Percentiles rank a stretch among this genome's conserved stretches.
These are phyloP conservation scores for Meloidogyne chitwoodi DNA, from an alignment of 1,140 invertebrate genomes.

Conservation along the genomic window DNA sequence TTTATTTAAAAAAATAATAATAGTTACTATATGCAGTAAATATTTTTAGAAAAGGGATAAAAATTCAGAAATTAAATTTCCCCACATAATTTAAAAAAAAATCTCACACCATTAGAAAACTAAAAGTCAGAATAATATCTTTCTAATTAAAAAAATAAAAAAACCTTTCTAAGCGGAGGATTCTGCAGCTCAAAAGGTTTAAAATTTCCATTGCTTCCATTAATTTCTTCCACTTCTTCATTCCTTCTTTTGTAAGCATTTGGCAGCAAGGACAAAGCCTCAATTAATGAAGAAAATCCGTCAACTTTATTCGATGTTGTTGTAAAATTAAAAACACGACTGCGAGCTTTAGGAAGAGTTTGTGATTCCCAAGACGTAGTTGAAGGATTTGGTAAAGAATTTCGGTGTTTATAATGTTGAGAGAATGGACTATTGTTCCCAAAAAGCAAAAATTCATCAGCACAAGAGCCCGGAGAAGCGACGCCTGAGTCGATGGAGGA, in stretches of 20 bases:
- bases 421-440: background rate
- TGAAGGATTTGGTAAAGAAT: background rate
- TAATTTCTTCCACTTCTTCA: background rate
- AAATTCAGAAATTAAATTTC: too few relatives aligned
- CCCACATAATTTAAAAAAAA: too few relatives aligned
- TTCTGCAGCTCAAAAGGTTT: slow-evolving; percentile 4
- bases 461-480: slow-evolving; percentile 8
- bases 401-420: background rate
- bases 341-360: slow-evolving; percentile 9
- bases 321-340: slow-evolving; percentile 8
- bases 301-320: background rate
- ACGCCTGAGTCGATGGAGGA: slow-evolving; percentile 24
- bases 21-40: too few relatives aligned
- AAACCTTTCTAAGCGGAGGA: slow-evolving; percentile 13
- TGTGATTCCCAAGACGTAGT: background rate
- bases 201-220: background rate
- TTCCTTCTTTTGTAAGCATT: background rate
- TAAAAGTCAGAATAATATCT: too few relatives aligned
- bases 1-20: too few relatives aligned
- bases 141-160: background rate
- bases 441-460: slow-evolving; percentile 8
- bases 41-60: too few relatives aligned
- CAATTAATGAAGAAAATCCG: slow-evolving; percentile 11
- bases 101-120: too few relatives aligned
- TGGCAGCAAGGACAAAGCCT: slow-evolving; percentile 2